Evolutionary conservation across 2,797 vertebrate species (phyloP), one percentile per base, ranked within the genome.

Genomic region (Tapera naevia): DNA sequence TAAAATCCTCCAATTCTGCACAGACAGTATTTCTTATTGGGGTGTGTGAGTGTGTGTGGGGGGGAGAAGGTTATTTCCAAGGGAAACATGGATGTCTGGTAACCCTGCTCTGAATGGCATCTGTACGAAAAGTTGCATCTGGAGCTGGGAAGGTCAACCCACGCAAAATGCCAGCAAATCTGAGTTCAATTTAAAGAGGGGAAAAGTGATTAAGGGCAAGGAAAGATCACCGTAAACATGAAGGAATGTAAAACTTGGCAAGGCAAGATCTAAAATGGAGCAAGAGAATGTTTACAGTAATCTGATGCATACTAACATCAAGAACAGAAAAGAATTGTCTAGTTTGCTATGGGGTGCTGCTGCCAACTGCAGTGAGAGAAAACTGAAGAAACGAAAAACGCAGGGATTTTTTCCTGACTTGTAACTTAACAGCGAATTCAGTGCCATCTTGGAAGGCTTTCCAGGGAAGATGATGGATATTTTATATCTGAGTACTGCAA

Each of bases 161-260:
- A 83, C 90, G 85, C 30, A 56, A 94, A 93, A 89, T 91, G 87
- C 91, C 88, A 97, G 86, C 54, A 43, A 96, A 89, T 90, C 88
- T 94, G 89, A 96, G 64, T 67, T 91, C 89, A 94, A 90, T 95
- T 97, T 93, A 82, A 94, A 91, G 87, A 89, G 74, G 67, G 80
- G 53, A 80, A 88, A 84, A 94, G 74, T 94, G 88, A 94, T 82
- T 96, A 95, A 90, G 78, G 88, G 86, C 67, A 94, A 67, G 80
- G 57, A 94, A 94, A 96, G 93, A 94, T 88, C 88, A 90, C 86
- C 89, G 92, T 85, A 96, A 96, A 96, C 88, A 97, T 54, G 91
- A 7, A 94, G 94, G 93, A 96, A 95, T 95, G 94, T 82, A 94
- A 88, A 95, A 96, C 93, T 96, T 96, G 95, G 94, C 96, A 90